These are phyloP conservation scores for Fregetta grallaria DNA, from an alignment of 2,113 vertebrate species.

Conservation along the genomic window DNA sequence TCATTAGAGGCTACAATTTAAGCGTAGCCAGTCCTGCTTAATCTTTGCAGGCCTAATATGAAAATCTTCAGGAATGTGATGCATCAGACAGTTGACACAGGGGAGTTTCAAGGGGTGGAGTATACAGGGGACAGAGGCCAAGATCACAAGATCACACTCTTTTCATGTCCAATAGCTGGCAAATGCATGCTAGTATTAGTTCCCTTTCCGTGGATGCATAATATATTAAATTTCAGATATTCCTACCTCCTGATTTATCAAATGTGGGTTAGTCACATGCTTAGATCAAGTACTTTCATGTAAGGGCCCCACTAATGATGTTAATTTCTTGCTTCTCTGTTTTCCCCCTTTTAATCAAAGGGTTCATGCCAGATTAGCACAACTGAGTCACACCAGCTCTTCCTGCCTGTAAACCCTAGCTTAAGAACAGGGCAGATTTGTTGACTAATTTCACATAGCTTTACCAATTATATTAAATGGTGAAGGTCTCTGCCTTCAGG, in stretches of 20 bases:
- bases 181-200: neutral
- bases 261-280: neutral
- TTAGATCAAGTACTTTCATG: neutral
- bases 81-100: too few relatives aligned
- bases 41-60: too few relatives aligned
- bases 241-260: accelerated
- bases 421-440: neutral
- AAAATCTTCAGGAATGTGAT: too few relatives aligned
- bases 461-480: neutral
- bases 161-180: neutral
- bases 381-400: neutral
- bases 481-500: neutral
- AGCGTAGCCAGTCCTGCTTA: too few relatives aligned
- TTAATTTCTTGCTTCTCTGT: neutral
- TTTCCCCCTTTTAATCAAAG: neutral
- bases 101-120: too few relatives aligned
- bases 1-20: neutral
- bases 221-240: neutral
- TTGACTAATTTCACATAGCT: neutral
- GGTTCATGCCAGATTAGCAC: neutral
- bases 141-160: too few relatives aligned
- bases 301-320: neutral
- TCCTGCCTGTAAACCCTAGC: neutral
- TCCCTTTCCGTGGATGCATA: neutral
- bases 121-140: too few relatives aligned